These are phyloP conservation scores for Babylonia areolata DNA, from an alignment of 1,140 invertebrate genomes.

Conservation along the genomic window DNA sequence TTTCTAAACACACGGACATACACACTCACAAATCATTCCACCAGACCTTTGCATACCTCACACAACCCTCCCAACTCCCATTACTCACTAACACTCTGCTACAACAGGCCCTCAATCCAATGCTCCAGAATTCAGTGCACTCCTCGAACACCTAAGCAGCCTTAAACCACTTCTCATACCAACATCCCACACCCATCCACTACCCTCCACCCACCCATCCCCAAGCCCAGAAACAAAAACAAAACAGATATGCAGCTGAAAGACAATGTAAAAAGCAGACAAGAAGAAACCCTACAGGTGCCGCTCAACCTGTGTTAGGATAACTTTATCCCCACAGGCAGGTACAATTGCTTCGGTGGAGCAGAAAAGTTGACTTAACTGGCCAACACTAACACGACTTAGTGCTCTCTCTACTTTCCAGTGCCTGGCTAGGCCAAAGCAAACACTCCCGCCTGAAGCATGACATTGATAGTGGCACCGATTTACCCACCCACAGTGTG, in stretches of 20 bases:
- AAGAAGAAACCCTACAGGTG: background rate
- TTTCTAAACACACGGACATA: too few relatives aligned
- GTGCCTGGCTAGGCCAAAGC: background rate
- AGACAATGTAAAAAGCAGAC: background rate
- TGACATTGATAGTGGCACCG: background rate
- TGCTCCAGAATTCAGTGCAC: too few relatives aligned
- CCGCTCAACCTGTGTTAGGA: background rate
- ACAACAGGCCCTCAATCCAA: too few relatives aligned
- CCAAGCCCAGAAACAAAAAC: background rate
- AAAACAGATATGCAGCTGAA: background rate
- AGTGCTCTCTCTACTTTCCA: background rate
- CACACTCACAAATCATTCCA: too few relatives aligned
- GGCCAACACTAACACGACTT: background rate
- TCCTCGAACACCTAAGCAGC: background rate
- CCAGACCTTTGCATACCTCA: too few relatives aligned
- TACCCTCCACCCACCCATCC: background rate
- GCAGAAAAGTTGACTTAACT: background rate
- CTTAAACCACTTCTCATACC: background rate
- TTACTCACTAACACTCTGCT: too few relatives aligned
- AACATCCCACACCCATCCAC: slow-evolving; percentile 7
- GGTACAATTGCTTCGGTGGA: background rate
- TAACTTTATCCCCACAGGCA: background rate
- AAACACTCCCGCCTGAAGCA: background rate
- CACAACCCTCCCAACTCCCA: too few relatives aligned
- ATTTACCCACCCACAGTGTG: background rate